These are phyloP conservation scores for Brachypalpus laphriformis DNA, from an alignment of 2,888 invertebrate species.

Conservation along the genomic window DNA sequence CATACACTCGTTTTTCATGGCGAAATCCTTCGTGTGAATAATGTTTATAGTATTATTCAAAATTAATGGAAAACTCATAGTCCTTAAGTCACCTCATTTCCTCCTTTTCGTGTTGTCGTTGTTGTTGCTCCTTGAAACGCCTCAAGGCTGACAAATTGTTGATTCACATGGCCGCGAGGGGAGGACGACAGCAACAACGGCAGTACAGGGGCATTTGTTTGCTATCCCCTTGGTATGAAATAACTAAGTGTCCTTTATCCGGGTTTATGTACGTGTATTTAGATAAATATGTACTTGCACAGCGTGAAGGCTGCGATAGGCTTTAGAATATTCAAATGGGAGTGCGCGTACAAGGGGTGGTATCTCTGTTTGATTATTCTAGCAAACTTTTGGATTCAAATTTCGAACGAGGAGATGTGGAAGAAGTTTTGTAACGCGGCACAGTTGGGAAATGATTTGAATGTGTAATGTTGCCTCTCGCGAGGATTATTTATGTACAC, in stretches of 20 bases:
- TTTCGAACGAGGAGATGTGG: background rate
- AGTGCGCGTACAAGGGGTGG: background rate
- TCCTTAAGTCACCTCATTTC: slow-evolving; percentile 70
- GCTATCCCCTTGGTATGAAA: slow-evolving; percentile 5
- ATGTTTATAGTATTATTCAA: slow-evolving; percentile 71
- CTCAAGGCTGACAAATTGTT: slow-evolving; percentile 74
- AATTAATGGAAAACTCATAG: slow-evolving; percentile 72
- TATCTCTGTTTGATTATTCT: background rate
- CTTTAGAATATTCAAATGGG: slow-evolving; percentile 37
- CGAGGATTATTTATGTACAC: slow-evolving; percentile 5
- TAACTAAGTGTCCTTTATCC: slow-evolving; percentile 63
- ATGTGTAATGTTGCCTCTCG: background rate
- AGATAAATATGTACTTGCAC: background rate
- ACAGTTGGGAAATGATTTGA: slow-evolving; percentile 10
- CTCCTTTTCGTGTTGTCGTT: slow-evolving; percentile 10
- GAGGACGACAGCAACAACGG: background rate
- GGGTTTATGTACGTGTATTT: slow-evolving; percentile 21
- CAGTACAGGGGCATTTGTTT: background rate
- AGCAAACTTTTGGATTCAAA: background rate
- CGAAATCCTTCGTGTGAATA: slow-evolving; percentile 70
- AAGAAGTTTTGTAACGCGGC: background rate
- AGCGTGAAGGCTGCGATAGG: slow-evolving; percentile 36
- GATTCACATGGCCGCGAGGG: slow-evolving; percentile 52
- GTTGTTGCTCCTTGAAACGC: slow-evolving; percentile 58
- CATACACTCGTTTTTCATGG: slow-evolving; percentile 53